phyloP scores from a whole-genome alignment of 2,888 invertebrate species.

The Cataglyphis altisquamis region DNA sequence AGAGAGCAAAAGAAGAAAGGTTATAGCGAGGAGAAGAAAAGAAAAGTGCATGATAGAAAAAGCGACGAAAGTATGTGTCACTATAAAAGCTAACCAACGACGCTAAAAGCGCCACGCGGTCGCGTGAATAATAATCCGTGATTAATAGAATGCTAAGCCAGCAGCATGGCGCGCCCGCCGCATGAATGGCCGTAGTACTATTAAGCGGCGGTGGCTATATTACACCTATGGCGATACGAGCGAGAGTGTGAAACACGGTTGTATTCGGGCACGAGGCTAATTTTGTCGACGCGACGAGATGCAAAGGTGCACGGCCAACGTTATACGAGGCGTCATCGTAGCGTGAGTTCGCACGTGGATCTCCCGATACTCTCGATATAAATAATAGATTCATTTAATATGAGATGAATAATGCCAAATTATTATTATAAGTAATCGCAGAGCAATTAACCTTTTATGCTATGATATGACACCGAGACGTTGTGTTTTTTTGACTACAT shows the following conservation, averaged over 20 bases:
- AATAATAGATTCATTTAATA: neutral
- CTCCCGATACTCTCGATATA: neutral
- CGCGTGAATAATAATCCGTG: conserved; percentile 83
- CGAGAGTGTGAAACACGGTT: conserved; percentile 40
- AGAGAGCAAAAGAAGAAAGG: neutral
- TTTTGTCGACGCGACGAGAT: conserved; percentile 39
- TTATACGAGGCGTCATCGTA: conserved; percentile 26
- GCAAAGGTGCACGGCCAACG: conserved; percentile 35
- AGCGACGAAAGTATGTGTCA: conserved; percentile 72
- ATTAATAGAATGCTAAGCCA: conserved; percentile 84
- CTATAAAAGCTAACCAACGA: conserved; percentile 54
- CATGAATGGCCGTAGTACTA: conserved; percentile 82
- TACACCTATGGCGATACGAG: conserved; percentile 65
- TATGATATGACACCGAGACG: neutral
- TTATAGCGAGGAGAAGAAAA: conserved; percentile 18
- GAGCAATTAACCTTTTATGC: neutral
- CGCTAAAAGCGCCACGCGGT: conserved; percentile 75
- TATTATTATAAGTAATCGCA: neutral
- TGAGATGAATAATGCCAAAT: neutral
- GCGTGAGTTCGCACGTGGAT: neutral
- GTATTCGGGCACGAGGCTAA: conserved; percentile 39
- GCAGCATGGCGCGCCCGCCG: conserved; percentile 77
- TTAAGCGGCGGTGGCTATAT: conserved; percentile 75
- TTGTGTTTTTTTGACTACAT: neutral
- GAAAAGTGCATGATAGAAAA: conserved; percentile 3